Evolutionary conservation across 2,888 invertebrate genomes (phyloP).

Genomic region (Euplagia quadripunctaria): DNA sequence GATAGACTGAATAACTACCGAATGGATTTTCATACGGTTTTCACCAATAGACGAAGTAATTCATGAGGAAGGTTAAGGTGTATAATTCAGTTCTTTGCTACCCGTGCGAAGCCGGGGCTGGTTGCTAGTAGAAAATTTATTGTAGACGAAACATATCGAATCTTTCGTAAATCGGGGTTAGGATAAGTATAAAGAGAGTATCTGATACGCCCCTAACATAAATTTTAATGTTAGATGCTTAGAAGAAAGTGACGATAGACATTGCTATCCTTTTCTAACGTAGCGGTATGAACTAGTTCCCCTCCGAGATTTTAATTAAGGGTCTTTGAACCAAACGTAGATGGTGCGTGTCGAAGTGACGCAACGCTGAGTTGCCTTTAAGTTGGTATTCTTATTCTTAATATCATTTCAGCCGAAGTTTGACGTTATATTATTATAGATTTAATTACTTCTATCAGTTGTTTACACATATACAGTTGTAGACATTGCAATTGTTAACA

Average conservation of each 20-base stretch:
- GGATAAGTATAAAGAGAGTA: not conserved
- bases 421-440: conserved; percentile 35
- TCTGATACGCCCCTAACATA: conserved; percentile 21
- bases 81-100: no score
- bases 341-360: conserved; percentile 60
- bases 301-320: conserved; percentile 64
- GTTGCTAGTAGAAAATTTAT: not conserved
- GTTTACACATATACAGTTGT: conserved; percentile 21
- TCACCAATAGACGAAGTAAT: no score
- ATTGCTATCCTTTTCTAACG: conserved; percentile 41
- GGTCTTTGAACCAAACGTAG: conserved; percentile 69
- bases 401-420: conserved; percentile 22
- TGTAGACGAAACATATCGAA: not conserved
- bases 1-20: no score
- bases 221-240: conserved; percentile 12
- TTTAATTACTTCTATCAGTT: not conserved
- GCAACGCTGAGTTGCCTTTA: conserved; percentile 46
- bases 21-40: no score
- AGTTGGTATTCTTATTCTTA: conserved; percentile 35
- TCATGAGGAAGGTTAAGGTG: no score
- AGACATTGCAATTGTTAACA: not conserved
- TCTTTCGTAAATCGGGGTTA: not conserved
- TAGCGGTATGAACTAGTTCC: conserved; percentile 57
- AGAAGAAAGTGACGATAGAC: conserved; percentile 40
- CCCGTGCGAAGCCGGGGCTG: no score